These are phyloP conservation scores for Potamarius usumacintae DNA, from an alignment of 2,113 vertebrate species.

Conservation along the genomic window DNA sequence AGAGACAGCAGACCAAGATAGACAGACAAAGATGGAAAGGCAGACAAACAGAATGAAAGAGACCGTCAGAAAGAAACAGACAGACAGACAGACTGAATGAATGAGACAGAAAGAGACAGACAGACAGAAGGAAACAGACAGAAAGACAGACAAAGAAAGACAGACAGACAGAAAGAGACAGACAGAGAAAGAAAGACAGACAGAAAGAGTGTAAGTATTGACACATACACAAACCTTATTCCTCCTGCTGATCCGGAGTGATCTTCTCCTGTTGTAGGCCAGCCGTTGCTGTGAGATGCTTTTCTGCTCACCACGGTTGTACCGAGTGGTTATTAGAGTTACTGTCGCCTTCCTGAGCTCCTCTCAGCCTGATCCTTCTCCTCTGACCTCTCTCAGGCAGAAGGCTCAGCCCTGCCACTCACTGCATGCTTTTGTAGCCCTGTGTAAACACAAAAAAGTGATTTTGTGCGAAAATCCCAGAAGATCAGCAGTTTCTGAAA, in stretches of 20 bases:
- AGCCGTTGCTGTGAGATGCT: not conserved
- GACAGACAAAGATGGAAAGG: too few relatives aligned
- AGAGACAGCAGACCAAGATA: not conserved
- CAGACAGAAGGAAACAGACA: not conserved
- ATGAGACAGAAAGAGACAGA: not conserved
- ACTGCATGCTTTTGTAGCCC: not conserved
- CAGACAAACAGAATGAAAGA: not conserved
- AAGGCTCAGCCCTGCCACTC: not conserved
- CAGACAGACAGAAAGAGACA: not conserved
- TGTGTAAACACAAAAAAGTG: not conserved
- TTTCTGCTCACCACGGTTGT: not conserved
- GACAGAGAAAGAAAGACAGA: conserved; percentile 3
- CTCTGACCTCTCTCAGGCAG: not conserved
- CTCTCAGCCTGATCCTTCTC: not conserved
- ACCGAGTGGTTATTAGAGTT: not conserved
- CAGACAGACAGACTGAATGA: not conserved
- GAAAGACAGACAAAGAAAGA: not conserved
- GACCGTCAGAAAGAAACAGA: not conserved
- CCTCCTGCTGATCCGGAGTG: not conserved
- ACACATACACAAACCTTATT: not conserved
- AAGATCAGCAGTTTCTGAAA: not conserved
- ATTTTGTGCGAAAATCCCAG: not conserved
- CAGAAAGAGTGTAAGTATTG: not conserved
- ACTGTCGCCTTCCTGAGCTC: not conserved
- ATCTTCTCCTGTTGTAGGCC: not conserved